Base-by-base conservation (phyloP, 2,888 invertebrate genomes). In the Hypena proboscidalis region DNA sequence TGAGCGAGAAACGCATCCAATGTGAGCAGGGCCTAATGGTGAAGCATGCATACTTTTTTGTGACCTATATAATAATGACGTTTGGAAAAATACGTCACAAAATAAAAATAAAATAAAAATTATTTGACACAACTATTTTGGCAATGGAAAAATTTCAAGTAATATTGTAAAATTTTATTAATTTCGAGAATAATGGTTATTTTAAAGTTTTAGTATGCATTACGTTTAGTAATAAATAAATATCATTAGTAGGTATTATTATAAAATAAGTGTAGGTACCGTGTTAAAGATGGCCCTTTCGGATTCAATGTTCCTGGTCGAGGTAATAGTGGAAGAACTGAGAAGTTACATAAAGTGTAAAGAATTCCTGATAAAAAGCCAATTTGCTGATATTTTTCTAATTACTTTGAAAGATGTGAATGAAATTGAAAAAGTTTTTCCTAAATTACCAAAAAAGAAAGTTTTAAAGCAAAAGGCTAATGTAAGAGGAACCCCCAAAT, bases 231-330 rank as follows among this genome's bases (percentile, higher is more conserved):
- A 32, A 20, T 43, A n/a, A 33, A 34, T 26, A 7, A 26, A 23
- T 35, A 35, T 25, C 31, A 20, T 21, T 29, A 19, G 22, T 20
- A 8, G 36, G 17, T 27, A 8, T 29, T n/a, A 15, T 21, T 38
- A 20, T 45, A 33, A 21, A 5, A 21, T 45, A 41, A 9, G 47
- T 38, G 26, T 44, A 45, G 35, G 26, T 44, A 45, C 27, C 27
- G 25, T 38, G 17, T 29, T 2, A 44, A 75, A 67, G 65, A 89
- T 90, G 87, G 55, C 77, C 72, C 42, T 57, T 66, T 68, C 77
- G 74, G 84, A 83, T 78, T 82, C 85, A 66, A 76, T 83, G 73
- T 87, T 89, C 70, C 70, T 85, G 54, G 77, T 89, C 38, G 85
- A 90, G 54, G 69, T 90, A 36, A 46, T 61, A 6, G 68, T 85